Base-by-base conservation (phyloP, 2,113 vertebrate genomes). In the Aplodontia rufa region DNA sequence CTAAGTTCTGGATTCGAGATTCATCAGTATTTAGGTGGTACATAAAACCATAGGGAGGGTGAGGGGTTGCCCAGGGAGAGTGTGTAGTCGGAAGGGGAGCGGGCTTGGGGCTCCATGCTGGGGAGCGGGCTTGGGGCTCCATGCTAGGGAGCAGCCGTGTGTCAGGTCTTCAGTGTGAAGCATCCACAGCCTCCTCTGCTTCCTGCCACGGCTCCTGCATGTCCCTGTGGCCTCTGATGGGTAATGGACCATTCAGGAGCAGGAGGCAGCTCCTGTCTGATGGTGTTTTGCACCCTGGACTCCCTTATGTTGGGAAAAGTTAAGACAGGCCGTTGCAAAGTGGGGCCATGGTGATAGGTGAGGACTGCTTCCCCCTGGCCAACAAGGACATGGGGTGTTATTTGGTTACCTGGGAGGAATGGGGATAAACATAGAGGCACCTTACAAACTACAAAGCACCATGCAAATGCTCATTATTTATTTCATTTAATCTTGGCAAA, bases 341-440 rank as follows among this genome's bases (percentile, higher is more conserved):
- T 16, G 17, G 60, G 32, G 58, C 35, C n/a, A 0, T 20, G 42
- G 24, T 0, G 10, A 60, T 26, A 6, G 69, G 28, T 16, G 42
- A 37, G 58, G 37, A 22, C 58, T 30, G 81, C 32, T 82, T 28
- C 12, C 58, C 1, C 37, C 10, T 49, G 85, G 35, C 10, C 51
- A n/a, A 49, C 55, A 49, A 28, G 71, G 58, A 4, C 24, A 26
- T 0, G 0, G 58, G 5, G 37, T n/a, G 45, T 28, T 26, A 1
- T 10, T 28, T 51, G 47, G 68, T 60, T 45, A 75, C 45, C 71
- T 86, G 40, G 40, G 19, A 32, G 37, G 55, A 14, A 19, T n/a
- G 51, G 53, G n/a, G 24, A 4, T 28, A 1, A 32, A 26, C 6
- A 1, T 0, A 64, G 49, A 30, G 49, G 17, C 10, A n/a, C 12